Conservation (phyloP, 2,888 invertebrate genomes). For the Zeuzera pyrina region DNA sequence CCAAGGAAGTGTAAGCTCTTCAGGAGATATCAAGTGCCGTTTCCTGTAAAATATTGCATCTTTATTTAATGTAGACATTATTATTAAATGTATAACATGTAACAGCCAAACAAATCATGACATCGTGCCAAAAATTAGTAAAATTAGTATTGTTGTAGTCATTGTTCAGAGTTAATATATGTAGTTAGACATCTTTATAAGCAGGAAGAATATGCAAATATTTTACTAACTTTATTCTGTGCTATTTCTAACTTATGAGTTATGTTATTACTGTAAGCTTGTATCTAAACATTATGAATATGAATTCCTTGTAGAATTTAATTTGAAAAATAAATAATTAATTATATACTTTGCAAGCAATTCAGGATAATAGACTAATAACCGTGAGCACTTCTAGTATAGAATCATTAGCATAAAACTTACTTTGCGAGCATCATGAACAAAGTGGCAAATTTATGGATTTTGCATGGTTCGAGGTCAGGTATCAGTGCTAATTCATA, state of each 20-base stretch:
- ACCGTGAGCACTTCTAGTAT: no score
- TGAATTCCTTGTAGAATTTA: no score
- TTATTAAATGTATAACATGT: neutral
- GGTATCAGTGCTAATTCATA: conserved; percentile 85
- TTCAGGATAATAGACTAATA: no score
- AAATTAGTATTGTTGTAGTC: neutral
- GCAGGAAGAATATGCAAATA: no score
- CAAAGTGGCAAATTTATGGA: conserved; percentile 80
- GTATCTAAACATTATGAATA: no score
- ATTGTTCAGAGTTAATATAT: neutral
- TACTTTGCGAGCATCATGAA: conserved; percentile 83
- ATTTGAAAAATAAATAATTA: no score
- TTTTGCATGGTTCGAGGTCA: conserved; percentile 81
- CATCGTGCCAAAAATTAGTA: neutral
- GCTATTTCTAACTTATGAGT: no score
- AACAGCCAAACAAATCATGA: neutral
- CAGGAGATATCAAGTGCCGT: conserved; percentile 80
- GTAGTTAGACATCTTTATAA: no score
- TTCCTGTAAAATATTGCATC: conserved; percentile 71
- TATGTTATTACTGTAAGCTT: no score
- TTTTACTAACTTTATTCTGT: no score
- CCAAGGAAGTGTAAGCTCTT: conserved; percentile 89
- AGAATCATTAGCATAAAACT: conserved; percentile 57
- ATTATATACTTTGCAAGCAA: no score
- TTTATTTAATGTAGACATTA: neutral